Evolutionary conservation across 2,888 invertebrate genomes (phyloP).

Genomic region (Ceratothoa steindachneri): DNA sequence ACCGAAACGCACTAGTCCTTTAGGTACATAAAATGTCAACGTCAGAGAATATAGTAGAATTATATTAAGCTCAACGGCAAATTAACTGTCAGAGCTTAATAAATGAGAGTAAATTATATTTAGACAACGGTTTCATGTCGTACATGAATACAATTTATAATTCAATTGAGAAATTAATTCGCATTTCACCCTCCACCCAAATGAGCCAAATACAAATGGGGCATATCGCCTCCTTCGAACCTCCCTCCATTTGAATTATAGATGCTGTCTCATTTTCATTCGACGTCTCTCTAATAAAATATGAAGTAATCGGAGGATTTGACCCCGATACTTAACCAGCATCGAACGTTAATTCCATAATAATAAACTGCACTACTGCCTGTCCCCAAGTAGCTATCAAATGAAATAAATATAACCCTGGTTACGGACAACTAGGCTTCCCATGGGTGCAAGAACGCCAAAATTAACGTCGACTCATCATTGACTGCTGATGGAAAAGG

Average conservation of each 20-base stretch:
- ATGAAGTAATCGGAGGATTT: no score
- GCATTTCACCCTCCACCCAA: background rate
- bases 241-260: background rate
- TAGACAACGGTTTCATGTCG: background rate
- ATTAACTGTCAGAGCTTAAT: no score
- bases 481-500: no score
- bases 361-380: background rate
- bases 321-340: no score
- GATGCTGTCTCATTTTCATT: background rate
- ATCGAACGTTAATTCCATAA: background rate
- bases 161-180: background rate
- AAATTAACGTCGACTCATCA: background rate
- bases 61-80: no score
- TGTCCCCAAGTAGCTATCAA: background rate
- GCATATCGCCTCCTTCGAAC: background rate
- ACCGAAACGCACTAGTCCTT: no score
- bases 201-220: background rate
- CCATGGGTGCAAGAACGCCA: background rate
- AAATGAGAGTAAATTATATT: background rate
- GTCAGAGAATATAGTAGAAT: no score
- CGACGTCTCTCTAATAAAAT: background rate
- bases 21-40: no score
- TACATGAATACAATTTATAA: background rate
- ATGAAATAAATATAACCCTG: background rate
- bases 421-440: no score